These are phyloP conservation scores for Porites evermanni DNA, from an alignment of 92 coral and sea anemone genomes.

Conservation along the genomic window DNA sequence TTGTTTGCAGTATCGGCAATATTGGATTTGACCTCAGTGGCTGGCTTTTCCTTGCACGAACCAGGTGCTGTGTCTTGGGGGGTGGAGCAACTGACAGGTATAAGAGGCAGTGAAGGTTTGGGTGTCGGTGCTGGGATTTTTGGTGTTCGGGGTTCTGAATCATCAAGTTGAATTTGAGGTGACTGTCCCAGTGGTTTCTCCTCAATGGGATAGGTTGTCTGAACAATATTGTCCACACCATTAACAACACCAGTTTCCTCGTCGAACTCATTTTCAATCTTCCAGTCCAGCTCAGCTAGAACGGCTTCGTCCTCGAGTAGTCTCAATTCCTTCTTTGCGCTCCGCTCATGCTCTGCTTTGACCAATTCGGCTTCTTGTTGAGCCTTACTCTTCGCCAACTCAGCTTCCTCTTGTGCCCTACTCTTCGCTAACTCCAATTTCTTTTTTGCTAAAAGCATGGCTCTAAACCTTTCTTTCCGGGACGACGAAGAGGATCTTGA, in stretches of 20 bases:
- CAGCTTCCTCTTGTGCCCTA: constrained; percentile 34
- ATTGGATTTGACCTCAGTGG: background rate
- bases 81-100: background rate
- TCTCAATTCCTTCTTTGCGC: constrained; percentile 41
- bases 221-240: background rate
- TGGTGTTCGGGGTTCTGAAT: constrained; percentile 5
- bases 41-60: too few species aligned
- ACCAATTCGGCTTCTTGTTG: constrained; percentile 57
- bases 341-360: constrained; percentile 17
- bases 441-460: too few species aligned
- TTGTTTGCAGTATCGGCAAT: background rate
- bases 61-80: constrained; percentile 3
- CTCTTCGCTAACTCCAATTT: background rate
- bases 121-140: background rate
- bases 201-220: background rate
- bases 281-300: constrained; percentile 58
- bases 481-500: too few species aligned
- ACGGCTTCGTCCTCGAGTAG: constrained; percentile 60
- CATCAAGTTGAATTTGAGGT: background rate
- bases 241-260: constrained; percentile 4
- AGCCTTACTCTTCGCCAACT: constrained; percentile 51
- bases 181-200: background rate
- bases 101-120: background rate
- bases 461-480: too few species aligned
- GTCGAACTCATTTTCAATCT: constrained; percentile 42